A percentile compares a stretch with the other conserved stretches of the same genome.
Conservation (phyloP, 2,888 invertebrate genomes). For the Drosophila barbarae region DNA sequence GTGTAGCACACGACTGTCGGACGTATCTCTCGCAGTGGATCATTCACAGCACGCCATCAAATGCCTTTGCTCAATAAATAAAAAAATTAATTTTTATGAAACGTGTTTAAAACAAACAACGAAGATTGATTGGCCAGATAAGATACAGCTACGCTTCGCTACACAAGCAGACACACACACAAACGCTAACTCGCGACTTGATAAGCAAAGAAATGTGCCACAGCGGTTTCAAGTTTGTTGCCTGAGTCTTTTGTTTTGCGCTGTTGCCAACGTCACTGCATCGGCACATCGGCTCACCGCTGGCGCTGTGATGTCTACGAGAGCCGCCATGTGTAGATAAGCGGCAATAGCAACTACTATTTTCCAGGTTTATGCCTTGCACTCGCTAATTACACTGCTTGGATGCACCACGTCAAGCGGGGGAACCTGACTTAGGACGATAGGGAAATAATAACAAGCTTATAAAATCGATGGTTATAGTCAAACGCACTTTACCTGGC, state of each 20-base stretch:
- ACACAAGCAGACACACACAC: slow-evolving; percentile 23
- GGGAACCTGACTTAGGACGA: neutral
- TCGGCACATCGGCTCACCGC: slow-evolving; percentile 4
- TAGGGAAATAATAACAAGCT: neutral
- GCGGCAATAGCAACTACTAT: slow-evolving; percentile 19
- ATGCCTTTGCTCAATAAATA: slow-evolving; percentile 70
- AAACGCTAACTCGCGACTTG: slow-evolving; percentile 36
- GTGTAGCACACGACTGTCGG: slow-evolving; percentile 43
- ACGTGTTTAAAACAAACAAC: slow-evolving; percentile 74
- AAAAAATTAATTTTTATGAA: slow-evolving; percentile 73
- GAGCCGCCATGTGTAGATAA: slow-evolving; percentile 21
- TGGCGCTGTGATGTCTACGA: slow-evolving; percentile 65
- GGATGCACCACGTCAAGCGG: neutral
- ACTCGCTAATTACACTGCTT: slow-evolving; percentile 28
- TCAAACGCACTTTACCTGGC: slow-evolving; percentile 3
- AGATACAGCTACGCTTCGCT: slow-evolving; percentile 64
- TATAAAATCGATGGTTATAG: slow-evolving; percentile 4
- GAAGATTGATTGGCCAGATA: slow-evolving; percentile 71
- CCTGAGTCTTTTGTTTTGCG: slow-evolving; percentile 55
- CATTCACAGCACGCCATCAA: slow-evolving; percentile 69
- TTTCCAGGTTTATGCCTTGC: slow-evolving; percentile 26
- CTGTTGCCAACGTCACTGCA: slow-evolving; percentile 59
- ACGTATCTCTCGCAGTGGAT: slow-evolving; percentile 33
- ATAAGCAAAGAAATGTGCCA: slow-evolving; percentile 64
- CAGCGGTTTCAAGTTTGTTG: slow-evolving; percentile 57